A percentile compares a stretch with the other conserved stretches of the same genome.
Conservation (phyloP, 1,140 invertebrate species). For the Acromyrmex echinatior region DNA sequence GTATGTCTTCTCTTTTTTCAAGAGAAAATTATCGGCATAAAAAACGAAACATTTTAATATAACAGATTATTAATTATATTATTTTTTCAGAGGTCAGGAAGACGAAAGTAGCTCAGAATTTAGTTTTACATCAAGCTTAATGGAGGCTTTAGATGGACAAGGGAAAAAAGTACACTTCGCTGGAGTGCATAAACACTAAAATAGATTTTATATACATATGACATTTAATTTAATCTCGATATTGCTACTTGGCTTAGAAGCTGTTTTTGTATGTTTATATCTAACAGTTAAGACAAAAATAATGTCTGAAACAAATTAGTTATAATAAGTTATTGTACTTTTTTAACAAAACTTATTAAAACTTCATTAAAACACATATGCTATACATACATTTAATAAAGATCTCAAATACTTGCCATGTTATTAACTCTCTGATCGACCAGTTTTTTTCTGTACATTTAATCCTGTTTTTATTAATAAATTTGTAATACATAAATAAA, state of each 20-base stretch:
- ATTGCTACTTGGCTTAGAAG: constrained; percentile 15
- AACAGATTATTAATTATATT: not conserved
- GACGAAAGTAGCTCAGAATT: constrained; percentile 86
- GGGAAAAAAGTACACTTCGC: constrained; percentile 84
- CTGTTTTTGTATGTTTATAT: constrained; percentile 18
- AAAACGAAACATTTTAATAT: not conserved
- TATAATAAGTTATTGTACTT: constrained; percentile 7
- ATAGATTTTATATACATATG: constrained; percentile 9
- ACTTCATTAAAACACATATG: not conserved
- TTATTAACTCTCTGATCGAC: constrained; percentile 4
- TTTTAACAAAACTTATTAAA: not conserved
- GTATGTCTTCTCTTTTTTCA: constrained; percentile 71
- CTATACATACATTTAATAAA: not conserved
- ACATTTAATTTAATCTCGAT: constrained; percentile 50
- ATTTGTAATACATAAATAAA: constrained; percentile 31
- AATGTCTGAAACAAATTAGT: not conserved
- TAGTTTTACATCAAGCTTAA: constrained; percentile 86
- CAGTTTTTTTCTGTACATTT: not conserved
- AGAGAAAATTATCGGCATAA: not conserved
- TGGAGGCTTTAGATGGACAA: constrained; percentile 84
- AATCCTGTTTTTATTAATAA: not conserved
- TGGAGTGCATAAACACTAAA: constrained; percentile 76
- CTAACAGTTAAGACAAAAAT: not conserved
- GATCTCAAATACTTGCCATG: constrained; percentile 36
- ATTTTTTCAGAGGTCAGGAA: constrained; percentile 79